Evolutionary conservation across 2,797 vertebrate species (phyloP).

Genomic region (Ptychadena robeensis): DNA sequence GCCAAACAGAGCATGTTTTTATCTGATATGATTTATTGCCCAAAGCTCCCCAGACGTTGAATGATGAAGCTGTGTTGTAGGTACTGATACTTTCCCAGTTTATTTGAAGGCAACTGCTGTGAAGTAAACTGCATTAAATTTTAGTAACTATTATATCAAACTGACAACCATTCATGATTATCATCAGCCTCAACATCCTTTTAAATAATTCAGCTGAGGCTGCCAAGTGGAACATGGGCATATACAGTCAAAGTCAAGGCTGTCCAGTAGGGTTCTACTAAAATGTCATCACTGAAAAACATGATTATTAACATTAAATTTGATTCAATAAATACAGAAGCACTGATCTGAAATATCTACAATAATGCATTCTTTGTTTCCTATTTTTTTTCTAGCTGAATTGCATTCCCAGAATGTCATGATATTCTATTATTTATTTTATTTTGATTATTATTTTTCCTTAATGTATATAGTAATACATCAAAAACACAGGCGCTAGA

Average conservation of each 20-base stretch:
- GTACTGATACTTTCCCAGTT: conserved; percentile 49
- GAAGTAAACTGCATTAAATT: conserved; percentile 62
- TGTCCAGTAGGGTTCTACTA: conserved; percentile 16
- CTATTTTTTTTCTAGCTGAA: background rate
- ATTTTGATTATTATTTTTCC: too few relatives aligned
- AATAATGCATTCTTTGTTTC: background rate
- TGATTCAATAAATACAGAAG: background rate
- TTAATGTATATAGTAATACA: too few relatives aligned
- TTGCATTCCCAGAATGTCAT: background rate
- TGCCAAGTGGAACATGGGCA: conserved; percentile 20
- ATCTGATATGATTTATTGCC: conserved; percentile 60
- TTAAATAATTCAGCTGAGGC: conserved; percentile 57
- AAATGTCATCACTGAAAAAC: background rate
- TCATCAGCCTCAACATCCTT: conserved; percentile 39
- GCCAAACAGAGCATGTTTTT: conserved; percentile 60
- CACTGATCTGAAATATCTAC: background rate
- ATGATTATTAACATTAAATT: conserved; percentile 11
- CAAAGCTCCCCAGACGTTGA: conserved; percentile 50
- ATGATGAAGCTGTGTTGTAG: conserved; percentile 55
- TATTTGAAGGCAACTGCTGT: conserved; percentile 61
- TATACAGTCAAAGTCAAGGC: conserved; percentile 15
- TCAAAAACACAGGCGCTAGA: too few relatives aligned
- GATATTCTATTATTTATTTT: too few relatives aligned
- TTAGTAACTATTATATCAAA: conserved; percentile 62
- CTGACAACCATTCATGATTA: conserved; percentile 58